Evolutionary conservation across 2,113 vertebrate genomes (phyloP).

Genomic region (Esox niger): DNA sequence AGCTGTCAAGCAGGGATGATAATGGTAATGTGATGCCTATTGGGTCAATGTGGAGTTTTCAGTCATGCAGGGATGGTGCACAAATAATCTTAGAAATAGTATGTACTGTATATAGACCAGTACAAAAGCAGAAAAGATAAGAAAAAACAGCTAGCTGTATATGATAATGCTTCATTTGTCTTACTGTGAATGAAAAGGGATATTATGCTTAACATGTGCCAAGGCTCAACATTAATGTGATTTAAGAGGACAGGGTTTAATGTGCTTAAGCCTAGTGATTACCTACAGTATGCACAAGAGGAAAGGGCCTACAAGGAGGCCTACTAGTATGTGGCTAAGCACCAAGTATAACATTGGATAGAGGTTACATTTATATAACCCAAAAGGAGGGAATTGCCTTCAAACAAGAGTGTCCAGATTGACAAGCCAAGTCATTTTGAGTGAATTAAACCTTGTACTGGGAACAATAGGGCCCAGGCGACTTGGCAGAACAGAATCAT

Average conservation of each 20-base stretch:
- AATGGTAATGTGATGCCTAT: too few species aligned
- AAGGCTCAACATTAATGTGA: conserved; percentile 44
- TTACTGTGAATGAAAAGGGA: conserved; percentile 32
- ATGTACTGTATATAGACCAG: neutral
- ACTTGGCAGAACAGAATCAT: neutral
- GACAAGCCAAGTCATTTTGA: neutral
- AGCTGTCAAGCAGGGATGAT: too few species aligned
- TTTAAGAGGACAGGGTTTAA: conserved; percentile 52
- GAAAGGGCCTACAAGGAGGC: conserved; percentile 12
- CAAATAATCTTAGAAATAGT: conserved; percentile 4
- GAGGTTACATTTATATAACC: conserved; percentile 39
- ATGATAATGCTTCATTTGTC: conserved; percentile 24
- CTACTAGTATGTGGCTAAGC: conserved; percentile 28
- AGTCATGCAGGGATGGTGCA: neutral
- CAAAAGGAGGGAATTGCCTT: neutral
- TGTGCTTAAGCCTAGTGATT: conserved; percentile 47
- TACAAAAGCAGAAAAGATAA: conserved; percentile 15
- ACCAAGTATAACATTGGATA: conserved; percentile 27
- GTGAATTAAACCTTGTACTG: conserved; percentile 2
- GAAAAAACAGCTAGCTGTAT: conserved; percentile 12
- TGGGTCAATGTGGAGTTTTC: neutral
- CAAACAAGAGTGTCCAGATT: neutral
- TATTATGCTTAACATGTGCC: conserved; percentile 29
- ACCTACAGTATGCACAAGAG: conserved; percentile 36
- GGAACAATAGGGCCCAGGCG: neutral